These are phyloP conservation scores for Atta cephalotes DNA, from an alignment of 1,140 invertebrate genomes.

Conservation along the genomic window DNA sequence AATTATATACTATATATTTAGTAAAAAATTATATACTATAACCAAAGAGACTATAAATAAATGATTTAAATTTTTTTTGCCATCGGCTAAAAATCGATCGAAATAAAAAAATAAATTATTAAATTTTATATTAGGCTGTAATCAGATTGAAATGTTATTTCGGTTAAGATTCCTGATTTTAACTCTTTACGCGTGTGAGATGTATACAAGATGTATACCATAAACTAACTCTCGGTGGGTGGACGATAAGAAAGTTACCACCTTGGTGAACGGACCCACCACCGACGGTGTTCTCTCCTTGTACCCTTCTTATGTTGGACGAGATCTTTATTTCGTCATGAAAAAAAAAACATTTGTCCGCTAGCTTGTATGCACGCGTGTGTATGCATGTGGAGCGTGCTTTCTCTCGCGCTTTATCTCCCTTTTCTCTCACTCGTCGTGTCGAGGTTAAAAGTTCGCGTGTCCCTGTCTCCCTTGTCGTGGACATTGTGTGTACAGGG, in stretches of 20 bases:
- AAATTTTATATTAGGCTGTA: neutral
- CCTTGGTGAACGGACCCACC: slow-evolving; percentile 73
- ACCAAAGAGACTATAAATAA: neutral
- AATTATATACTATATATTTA: too few species aligned
- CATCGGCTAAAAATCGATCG: neutral
- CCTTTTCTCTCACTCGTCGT: slow-evolving; percentile 9
- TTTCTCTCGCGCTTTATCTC: slow-evolving; percentile 31
- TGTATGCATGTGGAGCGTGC: neutral
- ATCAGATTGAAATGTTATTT: slow-evolving; percentile 7
- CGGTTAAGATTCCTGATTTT: neutral
- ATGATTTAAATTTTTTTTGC: neutral
- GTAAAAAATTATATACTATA: neutral
- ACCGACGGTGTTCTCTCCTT: slow-evolving; percentile 72
- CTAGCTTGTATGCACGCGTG: neutral
- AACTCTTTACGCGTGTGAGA: slow-evolving; percentile 6
- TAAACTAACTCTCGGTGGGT: slow-evolving; percentile 50
- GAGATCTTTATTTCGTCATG: slow-evolving; percentile 75
- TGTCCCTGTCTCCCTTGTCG: slow-evolving; percentile 46
- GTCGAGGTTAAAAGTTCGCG: slow-evolving; percentile 66
- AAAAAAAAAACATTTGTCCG: slow-evolving; percentile 69
- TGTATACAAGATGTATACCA: slow-evolving; percentile 1
- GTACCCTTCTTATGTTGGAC: slow-evolving; percentile 74
- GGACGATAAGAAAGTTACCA: slow-evolving; percentile 65
- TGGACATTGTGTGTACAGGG: slow-evolving; percentile 34
- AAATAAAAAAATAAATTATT: neutral